Evolutionary conservation across 2,888 invertebrate species (phyloP).

Genomic region (Ceramica pisi): DNA sequence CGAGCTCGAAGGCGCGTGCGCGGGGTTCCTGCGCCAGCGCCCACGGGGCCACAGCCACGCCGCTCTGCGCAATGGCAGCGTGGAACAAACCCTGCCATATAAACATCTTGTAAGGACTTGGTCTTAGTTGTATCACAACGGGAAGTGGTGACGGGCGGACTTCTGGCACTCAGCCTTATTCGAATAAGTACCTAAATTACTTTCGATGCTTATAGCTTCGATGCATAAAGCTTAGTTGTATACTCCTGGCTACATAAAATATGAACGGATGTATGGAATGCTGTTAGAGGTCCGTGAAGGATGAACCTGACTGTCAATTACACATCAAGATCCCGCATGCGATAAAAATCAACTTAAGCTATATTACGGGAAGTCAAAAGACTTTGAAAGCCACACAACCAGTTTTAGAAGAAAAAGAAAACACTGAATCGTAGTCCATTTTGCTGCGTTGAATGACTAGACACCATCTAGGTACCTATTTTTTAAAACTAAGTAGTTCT

Average conservation of each 20-base stretch:
- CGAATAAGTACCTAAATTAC: too few relatives aligned
- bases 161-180: too few relatives aligned
- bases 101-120: background rate
- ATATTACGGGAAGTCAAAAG: too few relatives aligned
- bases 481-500: background rate
- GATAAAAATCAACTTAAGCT: too few relatives aligned
- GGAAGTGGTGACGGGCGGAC: too few relatives aligned
- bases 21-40: slow-evolving; percentile 89
- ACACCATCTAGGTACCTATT: background rate
- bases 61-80: slow-evolving; percentile 92
- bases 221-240: background rate
- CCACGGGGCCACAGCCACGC: slow-evolving; percentile 92
- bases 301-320: background rate
- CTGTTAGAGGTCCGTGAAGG: background rate
- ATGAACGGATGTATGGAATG: background rate
- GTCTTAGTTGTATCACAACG: background rate
- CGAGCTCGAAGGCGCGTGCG: slow-evolving; percentile 89
- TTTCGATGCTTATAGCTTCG: too few relatives aligned
- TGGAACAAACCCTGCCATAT: slow-evolving; percentile 90
- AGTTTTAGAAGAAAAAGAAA: background rate
- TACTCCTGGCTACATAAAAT: background rate
- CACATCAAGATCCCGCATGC: background rate
- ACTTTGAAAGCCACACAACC: too few relatives aligned
- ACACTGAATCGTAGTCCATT: background rate
- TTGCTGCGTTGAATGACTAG: background rate